These are phyloP conservation scores for Tupaia chinensis DNA, from an alignment of 2,113 vertebrate species.

Conservation along the genomic window DNA sequence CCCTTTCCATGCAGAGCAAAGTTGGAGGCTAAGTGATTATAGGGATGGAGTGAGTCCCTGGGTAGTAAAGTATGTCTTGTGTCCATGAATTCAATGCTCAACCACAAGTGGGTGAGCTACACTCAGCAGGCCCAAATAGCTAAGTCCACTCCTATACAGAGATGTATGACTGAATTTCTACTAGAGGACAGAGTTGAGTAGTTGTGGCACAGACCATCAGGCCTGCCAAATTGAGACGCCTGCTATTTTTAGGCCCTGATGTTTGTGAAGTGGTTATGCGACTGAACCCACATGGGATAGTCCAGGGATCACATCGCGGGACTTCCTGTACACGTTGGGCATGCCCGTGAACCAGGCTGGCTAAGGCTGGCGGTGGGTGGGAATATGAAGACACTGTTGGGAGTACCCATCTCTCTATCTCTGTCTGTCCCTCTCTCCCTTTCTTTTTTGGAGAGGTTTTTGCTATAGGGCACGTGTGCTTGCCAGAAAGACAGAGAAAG, in stretches of 20 bases:
- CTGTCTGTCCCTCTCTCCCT: too few species aligned
- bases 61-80: background rate
- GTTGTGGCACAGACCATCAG: background rate
- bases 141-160: fast-evolving
- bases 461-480: too few species aligned
- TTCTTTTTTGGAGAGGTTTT: too few species aligned
- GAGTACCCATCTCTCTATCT: too few species aligned
- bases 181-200: background rate
- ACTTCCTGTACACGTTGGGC: too few species aligned
- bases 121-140: background rate
- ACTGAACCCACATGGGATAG: too few species aligned
- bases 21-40: background rate
- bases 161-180: background rate
- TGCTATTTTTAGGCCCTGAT: background rate
- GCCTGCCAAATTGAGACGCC: background rate
- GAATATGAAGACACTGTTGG: too few species aligned
- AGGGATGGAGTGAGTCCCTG: background rate
- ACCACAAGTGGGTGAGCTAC: background rate
- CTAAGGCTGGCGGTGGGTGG: too few species aligned
- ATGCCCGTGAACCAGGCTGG: too few species aligned
- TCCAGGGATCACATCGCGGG: too few species aligned
- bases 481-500: too few species aligned
- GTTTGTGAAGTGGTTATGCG: too few species aligned
- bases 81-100: background rate
- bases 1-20: background rate